These are phyloP conservation scores for Aleiodes leptofemur DNA, from an alignment of 2,888 invertebrate species.

Conservation along the genomic window DNA sequence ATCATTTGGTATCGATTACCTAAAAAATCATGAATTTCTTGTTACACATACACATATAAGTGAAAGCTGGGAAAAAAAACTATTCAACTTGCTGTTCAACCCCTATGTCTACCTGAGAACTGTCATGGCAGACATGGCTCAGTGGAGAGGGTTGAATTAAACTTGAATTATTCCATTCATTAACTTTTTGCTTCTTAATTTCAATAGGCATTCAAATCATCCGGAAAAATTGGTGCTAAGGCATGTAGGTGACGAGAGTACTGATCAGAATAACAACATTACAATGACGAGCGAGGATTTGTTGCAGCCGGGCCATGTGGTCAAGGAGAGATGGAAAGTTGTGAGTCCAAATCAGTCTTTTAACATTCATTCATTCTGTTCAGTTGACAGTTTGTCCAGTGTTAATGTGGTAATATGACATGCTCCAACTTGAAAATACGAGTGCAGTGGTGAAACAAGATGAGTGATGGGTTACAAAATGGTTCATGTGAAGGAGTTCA, in stretches of 20 bases:
- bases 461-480: too few relatives aligned
- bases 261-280: constrained; percentile 83
- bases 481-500: too few relatives aligned
- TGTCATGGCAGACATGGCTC: constrained; percentile 27
- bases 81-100: neutral
- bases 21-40: neutral
- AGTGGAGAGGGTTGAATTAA: neutral
- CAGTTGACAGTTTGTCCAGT: too few relatives aligned
- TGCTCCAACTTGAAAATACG: too few relatives aligned
- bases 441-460: too few relatives aligned
- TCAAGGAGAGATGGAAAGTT: constrained; percentile 99
- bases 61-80: neutral
- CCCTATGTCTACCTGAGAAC: constrained; percentile 15
- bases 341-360: constrained; percentile 77
- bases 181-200: neutral
- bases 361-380: neutral
- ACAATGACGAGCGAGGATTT: constrained; percentile 95
- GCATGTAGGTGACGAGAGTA: constrained; percentile 75
- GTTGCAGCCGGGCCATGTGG: constrained; percentile 96
- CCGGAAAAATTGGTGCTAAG: constrained; percentile 67
- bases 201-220: constrained; percentile 59
- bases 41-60: too few relatives aligned
- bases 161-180: neutral
- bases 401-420: too few relatives aligned
- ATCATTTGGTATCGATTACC: neutral